Evolutionary conservation across 2,113 vertebrate species (phyloP), one percentile per base, ranked within the genome.

Genomic region (Halcyon malimbica): DNA sequence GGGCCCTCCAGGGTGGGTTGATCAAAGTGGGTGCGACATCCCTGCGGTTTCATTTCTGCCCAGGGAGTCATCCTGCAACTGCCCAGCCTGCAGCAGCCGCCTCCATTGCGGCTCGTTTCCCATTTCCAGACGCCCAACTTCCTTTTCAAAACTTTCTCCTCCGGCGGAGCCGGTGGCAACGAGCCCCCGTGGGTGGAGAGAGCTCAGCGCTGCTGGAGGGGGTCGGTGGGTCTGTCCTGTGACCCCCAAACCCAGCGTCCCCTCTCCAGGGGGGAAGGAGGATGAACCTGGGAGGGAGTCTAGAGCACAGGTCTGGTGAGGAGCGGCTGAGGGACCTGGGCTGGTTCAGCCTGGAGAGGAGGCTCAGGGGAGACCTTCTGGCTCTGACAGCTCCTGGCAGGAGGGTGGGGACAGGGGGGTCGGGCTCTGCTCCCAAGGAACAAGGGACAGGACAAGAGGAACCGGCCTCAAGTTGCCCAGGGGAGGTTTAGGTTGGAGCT

Each of bases 21-120:
- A 17, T 8, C 3, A 16, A 10, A 56, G 5, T 1, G 5, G 5
- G 39, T n/a, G 39, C 4, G 5, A 23, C 19, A 28, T 64, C 85
- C 71, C 71, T 6, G 68, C 0, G 68, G 60, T 96, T 97, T 96
- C 96, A 50, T 87, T 97, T 96, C 95, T 93, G 73, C 69, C 5
- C 0, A 8, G 76, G 76, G 26, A 42, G 5, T 89, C 96, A 91
- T 87, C 89, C 93, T n/a, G 41, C 76, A 77, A 81, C 93, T 11
- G 60, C 37, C 68, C 0, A 1, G 16, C 83, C 90, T 0, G 6
- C 68, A 23, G 68, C 80, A 62, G 75, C 89, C 10, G 5, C 16
- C 63, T 62, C 83, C 64, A 24, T 5, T 23, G 1, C 4, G 1
- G 41, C 89, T 77, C 33, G 2, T 83, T 95, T 77, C 95, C 90